Conservation (phyloP, 35 echinoderm and acorn worm species). For the Holothuria glaberrima region DNA sequence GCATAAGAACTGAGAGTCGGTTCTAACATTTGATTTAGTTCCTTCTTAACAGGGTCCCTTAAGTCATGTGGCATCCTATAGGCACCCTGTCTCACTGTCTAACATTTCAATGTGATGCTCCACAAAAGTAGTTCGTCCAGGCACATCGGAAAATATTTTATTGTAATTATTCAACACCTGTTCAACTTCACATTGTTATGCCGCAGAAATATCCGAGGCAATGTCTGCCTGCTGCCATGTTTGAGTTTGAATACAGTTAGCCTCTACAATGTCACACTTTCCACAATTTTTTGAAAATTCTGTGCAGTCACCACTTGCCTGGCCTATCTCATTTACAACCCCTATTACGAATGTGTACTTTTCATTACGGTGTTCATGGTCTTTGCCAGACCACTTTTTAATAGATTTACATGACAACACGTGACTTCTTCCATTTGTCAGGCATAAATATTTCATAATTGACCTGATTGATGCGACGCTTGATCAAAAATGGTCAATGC, state of each 20-base stretch:
- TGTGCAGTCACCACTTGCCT: slow-evolving; percentile 2
- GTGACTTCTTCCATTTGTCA: too few species aligned
- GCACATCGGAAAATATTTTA: neutral
- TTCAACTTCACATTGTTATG: neutral
- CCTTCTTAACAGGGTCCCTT: neutral
- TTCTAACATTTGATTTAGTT: slow-evolving; percentile 59
- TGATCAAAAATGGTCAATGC: too few species aligned
- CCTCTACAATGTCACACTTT: neutral
- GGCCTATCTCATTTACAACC: too few species aligned
- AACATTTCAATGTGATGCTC: neutral
- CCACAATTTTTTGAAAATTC: neutral
- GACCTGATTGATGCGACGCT: too few species aligned
- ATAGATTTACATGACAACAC: too few species aligned
- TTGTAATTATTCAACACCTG: neutral
- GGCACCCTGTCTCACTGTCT: slow-evolving; percentile 15
- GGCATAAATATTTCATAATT: too few species aligned
- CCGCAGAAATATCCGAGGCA: neutral
- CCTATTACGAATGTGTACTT: too few species aligned
- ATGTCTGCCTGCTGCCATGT: slow-evolving; percentile 19
- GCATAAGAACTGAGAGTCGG: slow-evolving; percentile 36
- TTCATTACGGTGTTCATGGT: too few species aligned
- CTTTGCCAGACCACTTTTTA: too few species aligned
- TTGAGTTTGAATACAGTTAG: neutral
- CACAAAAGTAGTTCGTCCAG: neutral
- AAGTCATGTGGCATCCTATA: slow-evolving; percentile 31